Percentiles rank a stretch among this genome's conserved stretches.
phyloP scores from a whole-genome alignment of 2,888 invertebrate genomes.

The Archips crataeganus region DNA sequence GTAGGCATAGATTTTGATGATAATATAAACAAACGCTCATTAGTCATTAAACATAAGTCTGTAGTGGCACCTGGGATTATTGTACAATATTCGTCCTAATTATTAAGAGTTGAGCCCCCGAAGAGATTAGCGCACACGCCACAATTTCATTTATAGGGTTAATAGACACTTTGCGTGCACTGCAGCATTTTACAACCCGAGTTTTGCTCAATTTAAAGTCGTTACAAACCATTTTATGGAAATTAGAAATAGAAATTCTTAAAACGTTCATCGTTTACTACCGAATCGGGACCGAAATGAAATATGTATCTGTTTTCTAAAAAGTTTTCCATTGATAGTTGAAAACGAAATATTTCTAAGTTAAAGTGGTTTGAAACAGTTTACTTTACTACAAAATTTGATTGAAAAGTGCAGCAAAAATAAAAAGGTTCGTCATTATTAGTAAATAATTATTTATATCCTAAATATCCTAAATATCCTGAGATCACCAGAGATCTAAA shows the following conservation, averaged over 20 bases:
- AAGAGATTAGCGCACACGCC: constrained; percentile 39
- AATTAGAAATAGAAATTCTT: constrained; percentile 31
- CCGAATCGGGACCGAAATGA: constrained; percentile 14
- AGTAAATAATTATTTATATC: no score
- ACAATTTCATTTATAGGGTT: constrained; percentile 39
- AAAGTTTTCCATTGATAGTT: neutral
- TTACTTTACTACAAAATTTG: neutral
- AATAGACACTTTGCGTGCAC: constrained; percentile 43
- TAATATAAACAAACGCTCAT: neutral
- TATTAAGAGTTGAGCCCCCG: constrained; percentile 27
- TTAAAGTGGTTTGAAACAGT: neutral
- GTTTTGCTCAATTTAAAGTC: constrained; percentile 37
- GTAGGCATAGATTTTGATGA: no score
- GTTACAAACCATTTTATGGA: constrained; percentile 37
- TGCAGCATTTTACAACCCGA: constrained; percentile 32
- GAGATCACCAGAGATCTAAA: neutral
- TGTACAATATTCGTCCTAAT: constrained; percentile 9
- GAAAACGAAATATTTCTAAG: neutral
- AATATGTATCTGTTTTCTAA: constrained; percentile 8
- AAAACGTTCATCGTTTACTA: constrained; percentile 24
- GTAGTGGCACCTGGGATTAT: neutral
- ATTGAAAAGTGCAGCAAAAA: neutral
- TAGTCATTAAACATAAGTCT: neutral
- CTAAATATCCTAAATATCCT: neutral
- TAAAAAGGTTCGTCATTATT: constrained; percentile 9